Evolutionary conservation across 2,888 invertebrate genomes (phyloP).

Genomic region (Zootermopsis nevadensis): DNA sequence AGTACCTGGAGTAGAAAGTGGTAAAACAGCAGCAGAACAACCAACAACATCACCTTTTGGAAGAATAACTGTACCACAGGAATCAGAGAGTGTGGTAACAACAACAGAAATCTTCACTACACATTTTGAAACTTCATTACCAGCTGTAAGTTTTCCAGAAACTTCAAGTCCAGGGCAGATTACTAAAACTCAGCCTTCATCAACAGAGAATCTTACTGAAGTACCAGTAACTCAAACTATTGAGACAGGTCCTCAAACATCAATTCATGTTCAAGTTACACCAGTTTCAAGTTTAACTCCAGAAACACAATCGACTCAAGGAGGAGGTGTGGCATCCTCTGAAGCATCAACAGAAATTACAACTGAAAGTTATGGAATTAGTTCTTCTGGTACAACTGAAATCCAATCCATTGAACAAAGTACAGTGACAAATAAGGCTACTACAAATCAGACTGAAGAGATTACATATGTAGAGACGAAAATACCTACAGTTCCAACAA

Average conservation of each 20-base stretch:
- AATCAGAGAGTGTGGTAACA: neutral
- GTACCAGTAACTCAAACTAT: slow-evolving; percentile 24
- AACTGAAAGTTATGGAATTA: slow-evolving; percentile 6
- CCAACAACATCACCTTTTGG: neutral
- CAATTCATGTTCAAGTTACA: neutral
- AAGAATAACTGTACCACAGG: neutral
- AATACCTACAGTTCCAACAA: neutral
- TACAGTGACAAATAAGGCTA: neutral
- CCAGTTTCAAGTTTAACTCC: neutral
- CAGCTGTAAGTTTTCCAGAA: slow-evolving; percentile 19
- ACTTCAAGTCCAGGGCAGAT: neutral
- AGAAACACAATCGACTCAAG: neutral
- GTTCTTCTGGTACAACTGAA: neutral
- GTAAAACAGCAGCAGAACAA: neutral
- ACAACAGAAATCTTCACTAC: slow-evolving; percentile 26
- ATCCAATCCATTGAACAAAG: neutral
- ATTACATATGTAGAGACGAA: neutral
- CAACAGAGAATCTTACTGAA: slow-evolving; percentile 47
- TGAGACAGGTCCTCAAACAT: slow-evolving; percentile 17
- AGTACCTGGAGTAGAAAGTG: neutral
- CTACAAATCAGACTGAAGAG: neutral
- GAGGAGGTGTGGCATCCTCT: neutral
- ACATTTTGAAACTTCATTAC: slow-evolving; percentile 1
- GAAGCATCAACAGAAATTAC: slow-evolving; percentile 5
- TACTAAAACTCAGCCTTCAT: slow-evolving; percentile 42